A percentile compares a stretch with the other conserved stretches of the same genome.
Evolutionary conservation across 2,888 invertebrate genomes (phyloP).

Genomic region (Pasiphila rectangulata): DNA sequence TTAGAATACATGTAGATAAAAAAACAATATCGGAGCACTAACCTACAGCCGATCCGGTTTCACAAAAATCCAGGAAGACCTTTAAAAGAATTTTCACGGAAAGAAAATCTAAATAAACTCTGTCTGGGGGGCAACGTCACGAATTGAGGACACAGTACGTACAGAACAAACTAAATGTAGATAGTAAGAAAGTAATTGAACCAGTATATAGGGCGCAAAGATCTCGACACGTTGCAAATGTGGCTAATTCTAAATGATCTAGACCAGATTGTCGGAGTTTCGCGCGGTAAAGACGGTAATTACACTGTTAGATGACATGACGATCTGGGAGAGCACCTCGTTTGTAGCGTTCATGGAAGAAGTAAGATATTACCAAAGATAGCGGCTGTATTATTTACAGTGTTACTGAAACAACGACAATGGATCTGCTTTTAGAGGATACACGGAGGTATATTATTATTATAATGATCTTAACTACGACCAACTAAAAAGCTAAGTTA

Average conservation of each 20-base stretch:
- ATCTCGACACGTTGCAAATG: constrained; percentile 43
- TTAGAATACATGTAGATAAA: no score
- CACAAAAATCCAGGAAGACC: neutral
- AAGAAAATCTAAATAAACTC: constrained; percentile 35
- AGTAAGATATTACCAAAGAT: constrained; percentile 5
- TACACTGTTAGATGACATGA: constrained; percentile 34
- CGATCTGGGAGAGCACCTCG: constrained; percentile 20
- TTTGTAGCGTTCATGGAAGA: constrained; percentile 7
- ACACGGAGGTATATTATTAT: no score
- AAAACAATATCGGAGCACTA: no score
- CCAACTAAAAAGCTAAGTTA: no score
- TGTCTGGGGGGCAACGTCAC: constrained; percentile 40
- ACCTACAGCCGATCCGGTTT: neutral
- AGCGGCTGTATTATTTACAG: neutral
- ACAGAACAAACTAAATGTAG: neutral
- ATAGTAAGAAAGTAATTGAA: constrained; percentile 40
- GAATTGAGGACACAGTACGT: constrained; percentile 39
- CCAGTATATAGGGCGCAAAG: constrained; percentile 56
- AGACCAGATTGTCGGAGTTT: constrained; percentile 37
- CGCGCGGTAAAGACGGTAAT: constrained; percentile 39
- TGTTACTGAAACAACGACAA: neutral
- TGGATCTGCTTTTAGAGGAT: neutral
- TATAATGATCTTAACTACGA: no score
- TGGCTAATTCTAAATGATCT: constrained; percentile 41
- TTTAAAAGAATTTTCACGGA: constrained; percentile 7